Conservation (phyloP, 2,888 invertebrate species). For the Syrphus vitripennis region DNA sequence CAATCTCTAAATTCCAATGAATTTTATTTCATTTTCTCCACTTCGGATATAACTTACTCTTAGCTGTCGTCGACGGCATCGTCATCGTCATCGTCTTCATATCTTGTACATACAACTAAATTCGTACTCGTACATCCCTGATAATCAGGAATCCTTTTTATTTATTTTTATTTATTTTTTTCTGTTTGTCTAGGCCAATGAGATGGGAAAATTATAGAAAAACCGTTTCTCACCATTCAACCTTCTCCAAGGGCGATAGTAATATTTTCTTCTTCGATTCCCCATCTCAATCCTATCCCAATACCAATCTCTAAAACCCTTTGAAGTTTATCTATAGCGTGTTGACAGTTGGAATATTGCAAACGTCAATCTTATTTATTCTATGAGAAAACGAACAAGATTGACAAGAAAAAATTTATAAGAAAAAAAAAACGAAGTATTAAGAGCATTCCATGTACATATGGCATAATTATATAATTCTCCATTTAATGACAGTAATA, state of each 20-base stretch:
- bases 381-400: conserved; percentile 58
- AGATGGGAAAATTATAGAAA: conserved; percentile 53
- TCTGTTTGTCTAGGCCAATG: conserved; percentile 10
- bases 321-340: conserved; percentile 40
- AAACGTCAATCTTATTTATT: conserved; percentile 61
- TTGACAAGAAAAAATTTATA: conserved; percentile 57
- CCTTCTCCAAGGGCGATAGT: conserved; percentile 69
- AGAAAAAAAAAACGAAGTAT: conserved; percentile 24
- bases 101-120: neutral
- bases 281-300: neutral
- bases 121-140: neutral
- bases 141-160: conserved; percentile 56
- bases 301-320: neutral
- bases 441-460: conserved; percentile 62
- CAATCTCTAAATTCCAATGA: conserved; percentile 59
- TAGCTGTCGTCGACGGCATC: conserved; percentile 31
- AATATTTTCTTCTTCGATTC: conserved; percentile 35
- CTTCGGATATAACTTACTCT: conserved; percentile 61
- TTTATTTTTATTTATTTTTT: conserved; percentile 15
- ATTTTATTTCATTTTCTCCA: conserved; percentile 47
- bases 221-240: conserved; percentile 64
- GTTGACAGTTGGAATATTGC: conserved; percentile 60
- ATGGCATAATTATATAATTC: conserved; percentile 71
- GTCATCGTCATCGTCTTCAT: neutral
- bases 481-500: conserved; percentile 71